Conservation (phyloP, 2,888 invertebrate species). For the Troilus luridus region DNA sequence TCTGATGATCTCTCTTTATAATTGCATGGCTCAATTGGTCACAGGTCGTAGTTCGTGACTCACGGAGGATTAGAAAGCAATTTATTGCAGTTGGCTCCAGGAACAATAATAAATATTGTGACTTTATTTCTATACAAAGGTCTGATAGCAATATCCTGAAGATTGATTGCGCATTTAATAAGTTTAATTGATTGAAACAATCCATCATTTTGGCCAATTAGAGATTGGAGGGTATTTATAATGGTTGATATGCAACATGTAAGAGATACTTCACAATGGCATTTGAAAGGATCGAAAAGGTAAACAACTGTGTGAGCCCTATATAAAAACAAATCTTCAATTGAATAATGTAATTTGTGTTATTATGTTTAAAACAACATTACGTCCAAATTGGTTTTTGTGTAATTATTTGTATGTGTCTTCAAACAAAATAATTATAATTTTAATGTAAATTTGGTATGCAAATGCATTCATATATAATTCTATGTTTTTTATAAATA, state of each 20-base stretch:
- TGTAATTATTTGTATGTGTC: too few relatives aligned
- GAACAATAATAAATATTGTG: slow-evolving; percentile 16
- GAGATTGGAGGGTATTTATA: neutral
- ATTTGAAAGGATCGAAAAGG: too few relatives aligned
- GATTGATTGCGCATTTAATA: neutral
- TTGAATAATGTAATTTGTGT: too few relatives aligned
- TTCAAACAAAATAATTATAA: too few relatives aligned
- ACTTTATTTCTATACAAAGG: slow-evolving; percentile 7
- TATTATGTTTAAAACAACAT: too few relatives aligned
- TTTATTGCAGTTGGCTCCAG: neutral
- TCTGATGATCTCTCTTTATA: slow-evolving; percentile 7
- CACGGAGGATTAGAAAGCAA: slow-evolving; percentile 36
- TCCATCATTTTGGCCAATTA: neutral
- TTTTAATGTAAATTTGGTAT: too few relatives aligned
- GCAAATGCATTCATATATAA: too few relatives aligned
- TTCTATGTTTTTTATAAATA: too few relatives aligned
- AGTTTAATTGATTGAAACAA: neutral
- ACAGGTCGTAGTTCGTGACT: slow-evolving; percentile 32
- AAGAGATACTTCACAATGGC: too few relatives aligned
- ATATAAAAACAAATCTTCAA: too few relatives aligned
- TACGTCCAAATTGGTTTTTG: too few relatives aligned
- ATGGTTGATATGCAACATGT: neutral
- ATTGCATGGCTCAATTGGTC: neutral
- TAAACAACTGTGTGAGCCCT: too few relatives aligned
- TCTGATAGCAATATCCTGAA: neutral